These are phyloP conservation scores for Opisthocomus hoazin DNA, from an alignment of 2,113 vertebrate genomes.

Conservation along the genomic window DNA sequence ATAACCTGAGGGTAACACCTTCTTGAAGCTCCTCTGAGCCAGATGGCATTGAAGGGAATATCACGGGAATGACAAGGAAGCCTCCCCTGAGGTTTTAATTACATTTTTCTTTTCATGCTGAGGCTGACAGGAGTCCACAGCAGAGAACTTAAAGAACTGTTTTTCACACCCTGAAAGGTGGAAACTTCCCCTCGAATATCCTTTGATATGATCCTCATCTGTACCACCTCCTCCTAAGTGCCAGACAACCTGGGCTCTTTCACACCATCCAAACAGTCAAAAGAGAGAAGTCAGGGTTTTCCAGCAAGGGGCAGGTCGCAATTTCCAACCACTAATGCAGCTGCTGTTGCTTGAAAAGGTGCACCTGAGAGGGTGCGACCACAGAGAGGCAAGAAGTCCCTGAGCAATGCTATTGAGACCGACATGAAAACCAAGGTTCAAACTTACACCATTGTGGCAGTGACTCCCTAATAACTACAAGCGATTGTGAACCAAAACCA, in stretches of 20 bases:
- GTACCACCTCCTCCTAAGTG: background rate
- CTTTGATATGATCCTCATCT: background rate
- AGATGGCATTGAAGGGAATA: background rate
- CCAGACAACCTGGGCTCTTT: background rate
- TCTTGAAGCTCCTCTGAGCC: background rate
- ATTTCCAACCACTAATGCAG: background rate
- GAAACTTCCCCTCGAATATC: background rate
- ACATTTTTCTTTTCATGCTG: background rate
- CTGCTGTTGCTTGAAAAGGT: background rate
- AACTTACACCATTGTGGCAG: background rate
- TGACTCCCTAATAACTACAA: background rate
- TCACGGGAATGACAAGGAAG: background rate
- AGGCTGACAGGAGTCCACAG: background rate
- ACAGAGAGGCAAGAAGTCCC: background rate
- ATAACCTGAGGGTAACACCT: background rate
- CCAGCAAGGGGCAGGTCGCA: background rate
- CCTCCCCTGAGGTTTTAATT: background rate
- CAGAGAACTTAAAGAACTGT: background rate
- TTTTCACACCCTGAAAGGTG: background rate
- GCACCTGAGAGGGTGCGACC: background rate
- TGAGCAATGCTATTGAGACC: background rate
- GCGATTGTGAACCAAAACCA: background rate
- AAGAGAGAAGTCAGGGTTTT: background rate
- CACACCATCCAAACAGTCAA: background rate
- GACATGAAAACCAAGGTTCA: background rate